Conservation (phyloP, 1,140 invertebrate species). For the Heliconius himera region DNA sequence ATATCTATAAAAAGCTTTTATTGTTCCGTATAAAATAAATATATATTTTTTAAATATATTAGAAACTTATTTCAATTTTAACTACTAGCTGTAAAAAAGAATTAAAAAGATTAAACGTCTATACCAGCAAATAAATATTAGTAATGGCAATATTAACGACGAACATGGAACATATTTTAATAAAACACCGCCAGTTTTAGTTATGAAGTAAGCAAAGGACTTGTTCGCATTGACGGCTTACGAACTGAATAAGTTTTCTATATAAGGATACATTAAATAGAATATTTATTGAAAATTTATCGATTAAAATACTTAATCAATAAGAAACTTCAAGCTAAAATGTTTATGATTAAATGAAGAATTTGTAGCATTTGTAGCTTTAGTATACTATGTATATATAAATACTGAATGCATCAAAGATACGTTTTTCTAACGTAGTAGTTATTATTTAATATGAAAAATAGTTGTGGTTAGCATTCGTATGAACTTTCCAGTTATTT, state of each 20-base stretch:
- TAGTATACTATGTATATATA: no score
- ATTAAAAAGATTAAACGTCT: not conserved
- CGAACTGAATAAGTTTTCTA: conserved; percentile 38
- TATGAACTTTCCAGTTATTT: not conserved
- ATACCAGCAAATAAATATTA: not conserved
- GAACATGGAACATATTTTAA: conserved; percentile 10
- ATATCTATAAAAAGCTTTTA: no score
- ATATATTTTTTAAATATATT: no score
- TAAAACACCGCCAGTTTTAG: conserved; percentile 27
- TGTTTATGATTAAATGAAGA: not conserved
- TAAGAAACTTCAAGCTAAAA: not conserved
- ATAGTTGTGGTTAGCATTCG: conserved; percentile 14
- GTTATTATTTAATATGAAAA: conserved; percentile 16
- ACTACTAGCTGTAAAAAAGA: no score
- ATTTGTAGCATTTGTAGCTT: no score
- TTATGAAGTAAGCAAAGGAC: conserved; percentile 43
- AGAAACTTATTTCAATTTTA: no score
- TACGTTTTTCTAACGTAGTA: no score
- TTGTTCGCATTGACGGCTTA: conserved; percentile 48
- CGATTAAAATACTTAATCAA: not conserved
- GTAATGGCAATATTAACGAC: not conserved
- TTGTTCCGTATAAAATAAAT: no score
- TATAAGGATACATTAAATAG: conserved; percentile 26
- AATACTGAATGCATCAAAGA: no score
- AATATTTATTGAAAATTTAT: not conserved